Conservation (phyloP, 1,140 invertebrate species). For the Magallana angulata region DNA sequence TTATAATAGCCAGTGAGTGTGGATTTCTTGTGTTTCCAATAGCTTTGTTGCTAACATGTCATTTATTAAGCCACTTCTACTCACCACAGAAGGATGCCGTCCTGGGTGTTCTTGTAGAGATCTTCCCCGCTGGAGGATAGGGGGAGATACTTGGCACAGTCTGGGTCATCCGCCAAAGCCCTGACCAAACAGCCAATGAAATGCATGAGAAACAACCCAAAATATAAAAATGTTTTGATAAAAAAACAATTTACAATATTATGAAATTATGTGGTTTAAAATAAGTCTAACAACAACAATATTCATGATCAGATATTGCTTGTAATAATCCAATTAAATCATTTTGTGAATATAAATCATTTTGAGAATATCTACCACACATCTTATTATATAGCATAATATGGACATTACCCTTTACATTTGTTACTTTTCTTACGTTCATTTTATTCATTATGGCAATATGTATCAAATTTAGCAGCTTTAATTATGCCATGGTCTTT, state of each 20-base stretch:
- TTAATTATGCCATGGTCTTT: neutral
- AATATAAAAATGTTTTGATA: neutral
- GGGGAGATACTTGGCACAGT: conserved; percentile 93
- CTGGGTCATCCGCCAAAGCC: conserved; percentile 92
- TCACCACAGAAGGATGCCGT: conserved; percentile 97
- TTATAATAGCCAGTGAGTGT: no score
- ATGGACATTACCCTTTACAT: no score
- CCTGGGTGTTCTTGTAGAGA: conserved; percentile 95
- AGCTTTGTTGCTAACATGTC: neutral
- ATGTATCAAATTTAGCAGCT: no score
- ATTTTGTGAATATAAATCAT: no score
- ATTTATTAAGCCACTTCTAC: conserved; percentile 49
- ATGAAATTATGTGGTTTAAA: no score
- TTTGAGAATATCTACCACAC: no score
- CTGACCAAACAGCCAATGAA: conserved; percentile 68
- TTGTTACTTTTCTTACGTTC: no score
- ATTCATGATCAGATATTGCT: no score
- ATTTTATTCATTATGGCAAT: neutral
- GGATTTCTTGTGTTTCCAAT: neutral
- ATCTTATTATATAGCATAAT: no score
- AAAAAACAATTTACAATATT: no score
- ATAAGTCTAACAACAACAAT: no score
- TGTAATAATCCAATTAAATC: no score
- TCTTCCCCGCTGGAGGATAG: conserved; percentile 93
- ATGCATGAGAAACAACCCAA: neutral